These are phyloP conservation scores for Drosophila anomelani DNA, from an alignment of 2,888 invertebrate genomes.

Conservation along the genomic window DNA sequence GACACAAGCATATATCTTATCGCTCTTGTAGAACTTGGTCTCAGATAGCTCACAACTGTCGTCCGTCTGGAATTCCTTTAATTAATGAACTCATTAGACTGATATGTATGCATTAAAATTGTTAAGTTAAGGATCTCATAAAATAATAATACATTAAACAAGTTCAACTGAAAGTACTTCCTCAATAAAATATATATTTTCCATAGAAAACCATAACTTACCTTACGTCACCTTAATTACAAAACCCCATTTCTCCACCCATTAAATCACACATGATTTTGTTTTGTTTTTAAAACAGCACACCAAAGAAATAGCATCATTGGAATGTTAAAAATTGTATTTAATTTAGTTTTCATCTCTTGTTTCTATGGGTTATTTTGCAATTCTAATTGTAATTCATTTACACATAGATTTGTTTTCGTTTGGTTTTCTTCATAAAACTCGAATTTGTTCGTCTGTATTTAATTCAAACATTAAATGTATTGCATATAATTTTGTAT, in stretches of 20 bases:
- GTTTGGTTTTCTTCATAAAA: conserved; percentile 36
- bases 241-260: neutral
- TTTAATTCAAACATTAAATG: conserved; percentile 51
- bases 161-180: neutral
- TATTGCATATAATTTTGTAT: conserved; percentile 29
- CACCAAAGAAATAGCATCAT: conserved; percentile 82
- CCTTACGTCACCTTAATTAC: neutral
- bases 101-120: conserved; percentile 14
- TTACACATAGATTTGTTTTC: conserved; percentile 38
- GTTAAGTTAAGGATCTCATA: conserved; percentile 4
- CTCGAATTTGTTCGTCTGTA: conserved; percentile 22
- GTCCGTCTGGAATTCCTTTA: conserved; percentile 22
- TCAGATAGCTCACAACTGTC: conserved; percentile 26
- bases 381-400: conserved; percentile 43
- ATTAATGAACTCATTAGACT: conserved; percentile 36
- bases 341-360: conserved; percentile 56
- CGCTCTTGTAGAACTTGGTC: conserved; percentile 25
- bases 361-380: conserved; percentile 28
- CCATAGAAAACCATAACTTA: neutral
- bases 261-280: conserved; percentile 35
- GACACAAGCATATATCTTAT: conserved; percentile 36
- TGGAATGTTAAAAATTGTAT: conserved; percentile 84
- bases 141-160: neutral
- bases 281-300: conserved; percentile 78
- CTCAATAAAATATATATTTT: neutral